These are phyloP conservation scores for Chironomus tepperi DNA, from an alignment of 1,140 invertebrate genomes.

Conservation along the genomic window DNA sequence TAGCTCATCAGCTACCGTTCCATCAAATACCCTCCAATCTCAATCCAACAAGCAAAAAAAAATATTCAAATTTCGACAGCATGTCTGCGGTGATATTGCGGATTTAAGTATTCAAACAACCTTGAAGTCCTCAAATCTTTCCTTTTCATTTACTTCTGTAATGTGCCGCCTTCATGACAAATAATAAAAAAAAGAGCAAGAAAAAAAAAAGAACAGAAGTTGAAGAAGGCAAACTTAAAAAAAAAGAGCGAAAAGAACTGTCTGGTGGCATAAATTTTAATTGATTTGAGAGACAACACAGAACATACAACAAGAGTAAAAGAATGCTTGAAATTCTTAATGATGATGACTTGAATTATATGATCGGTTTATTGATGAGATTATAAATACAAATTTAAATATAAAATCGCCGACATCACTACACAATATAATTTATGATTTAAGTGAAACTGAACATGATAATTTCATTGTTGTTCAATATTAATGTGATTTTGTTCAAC, in stretches of 20 bases:
- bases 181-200: neutral
- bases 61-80: constrained; percentile 17
- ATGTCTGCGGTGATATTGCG: neutral
- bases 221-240: no score
- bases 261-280: constrained; percentile 16
- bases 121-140: neutral
- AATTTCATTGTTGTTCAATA: constrained; percentile 20
- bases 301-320: neutral
- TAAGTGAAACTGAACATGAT: neutral
- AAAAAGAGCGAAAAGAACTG: neutral
- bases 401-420: neutral
- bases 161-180: neutral
- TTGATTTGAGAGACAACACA: neutral
- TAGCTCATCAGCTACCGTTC: no score
- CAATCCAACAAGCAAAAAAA: neutral
- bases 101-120: neutral
- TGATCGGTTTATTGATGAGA: constrained; percentile 24
- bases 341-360: neutral
- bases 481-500: constrained; percentile 20
- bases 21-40: neutral
- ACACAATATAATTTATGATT: constrained; percentile 19
- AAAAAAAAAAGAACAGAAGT: neutral
- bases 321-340: constrained; percentile 16
- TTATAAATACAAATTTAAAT: neutral
- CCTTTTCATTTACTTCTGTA: neutral